Conservation (phyloP, 2,888 invertebrate genomes). For the Ophioninae sp. region DNA sequence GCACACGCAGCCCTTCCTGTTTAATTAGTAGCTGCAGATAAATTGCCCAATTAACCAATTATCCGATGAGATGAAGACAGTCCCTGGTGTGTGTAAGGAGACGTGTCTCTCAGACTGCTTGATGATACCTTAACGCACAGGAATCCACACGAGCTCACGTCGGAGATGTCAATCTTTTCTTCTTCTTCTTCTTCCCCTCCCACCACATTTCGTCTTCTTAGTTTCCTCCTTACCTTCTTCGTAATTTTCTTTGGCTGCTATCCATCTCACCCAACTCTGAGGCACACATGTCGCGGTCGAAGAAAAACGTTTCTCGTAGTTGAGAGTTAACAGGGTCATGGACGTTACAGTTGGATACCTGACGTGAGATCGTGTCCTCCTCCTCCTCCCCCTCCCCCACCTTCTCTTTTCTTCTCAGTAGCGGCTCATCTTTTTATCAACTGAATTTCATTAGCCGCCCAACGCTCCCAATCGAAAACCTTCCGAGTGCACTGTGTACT, state of each 20-base stretch:
- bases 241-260: constrained; percentile 6
- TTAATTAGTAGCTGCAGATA: constrained; percentile 69
- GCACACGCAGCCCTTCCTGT: constrained; percentile 59
- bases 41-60: constrained; percentile 70
- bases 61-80: constrained; percentile 65
- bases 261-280: constrained; percentile 20
- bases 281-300: constrained; percentile 18
- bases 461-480: constrained; percentile 30
- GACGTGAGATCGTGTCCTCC: constrained; percentile 31
- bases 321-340: constrained; percentile 53
- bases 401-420: too few relatives aligned
- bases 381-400: background rate
- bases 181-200: constrained; percentile 20
- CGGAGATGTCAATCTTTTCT: constrained; percentile 56
- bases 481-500: constrained; percentile 21
- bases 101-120: constrained; percentile 47
- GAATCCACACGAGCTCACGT: constrained; percentile 43
- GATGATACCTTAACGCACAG: constrained; percentile 51
- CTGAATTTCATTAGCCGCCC: constrained; percentile 56
- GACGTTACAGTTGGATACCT: constrained; percentile 56
- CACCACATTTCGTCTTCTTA: background rate
- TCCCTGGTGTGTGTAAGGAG: constrained; percentile 54
- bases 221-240: background rate
- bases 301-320: constrained; percentile 22
- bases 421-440: constrained; percentile 40